Percentiles rank a stretch among this genome's conserved stretches.
These are phyloP conservation scores for Rhabdomys dilectus DNA, from an alignment of 2,113 vertebrate species.

Conservation along the genomic window DNA sequence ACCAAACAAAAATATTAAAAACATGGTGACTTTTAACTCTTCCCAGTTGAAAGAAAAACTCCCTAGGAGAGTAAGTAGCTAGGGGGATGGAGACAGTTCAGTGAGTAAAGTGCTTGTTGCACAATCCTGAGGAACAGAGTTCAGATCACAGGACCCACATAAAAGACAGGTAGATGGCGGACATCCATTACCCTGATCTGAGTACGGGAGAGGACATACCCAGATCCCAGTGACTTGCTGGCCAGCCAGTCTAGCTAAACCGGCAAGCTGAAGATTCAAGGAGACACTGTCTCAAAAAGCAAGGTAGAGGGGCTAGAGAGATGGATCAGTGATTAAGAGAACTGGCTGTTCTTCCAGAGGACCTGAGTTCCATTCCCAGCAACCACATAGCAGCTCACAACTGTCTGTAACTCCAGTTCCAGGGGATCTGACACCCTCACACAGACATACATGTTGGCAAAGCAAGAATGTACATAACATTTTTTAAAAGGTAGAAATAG, in stretches of 20 bases:
- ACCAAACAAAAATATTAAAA: background rate
- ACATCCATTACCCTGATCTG: background rate
- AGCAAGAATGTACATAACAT: no score
- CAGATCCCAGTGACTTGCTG: background rate
- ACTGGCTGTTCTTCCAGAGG: no score
- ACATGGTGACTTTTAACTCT: background rate
- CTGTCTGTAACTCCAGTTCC: no score
- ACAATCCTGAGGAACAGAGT: background rate
- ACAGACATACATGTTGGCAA: no score
- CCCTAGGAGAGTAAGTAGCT: background rate
- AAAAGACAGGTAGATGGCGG: background rate
- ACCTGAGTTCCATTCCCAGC: no score
- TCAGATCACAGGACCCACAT: background rate
- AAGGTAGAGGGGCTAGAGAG: no score
- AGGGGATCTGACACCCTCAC: no score
- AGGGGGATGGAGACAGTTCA: background rate
- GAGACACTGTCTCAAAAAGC: background rate
- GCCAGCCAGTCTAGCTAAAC: background rate
- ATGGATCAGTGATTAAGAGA: no score
- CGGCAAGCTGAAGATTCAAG: background rate
- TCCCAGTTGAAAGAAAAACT: slow-evolving; percentile 40
- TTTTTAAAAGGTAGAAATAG: background rate
- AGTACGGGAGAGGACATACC: background rate
- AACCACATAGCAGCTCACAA: no score
- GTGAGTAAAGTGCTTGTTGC: background rate